Evolutionary conservation across 2,113 vertebrate genomes (phyloP), one percentile per base, ranked within the genome.

Genomic region (Cranoglanis bouderius): DNA sequence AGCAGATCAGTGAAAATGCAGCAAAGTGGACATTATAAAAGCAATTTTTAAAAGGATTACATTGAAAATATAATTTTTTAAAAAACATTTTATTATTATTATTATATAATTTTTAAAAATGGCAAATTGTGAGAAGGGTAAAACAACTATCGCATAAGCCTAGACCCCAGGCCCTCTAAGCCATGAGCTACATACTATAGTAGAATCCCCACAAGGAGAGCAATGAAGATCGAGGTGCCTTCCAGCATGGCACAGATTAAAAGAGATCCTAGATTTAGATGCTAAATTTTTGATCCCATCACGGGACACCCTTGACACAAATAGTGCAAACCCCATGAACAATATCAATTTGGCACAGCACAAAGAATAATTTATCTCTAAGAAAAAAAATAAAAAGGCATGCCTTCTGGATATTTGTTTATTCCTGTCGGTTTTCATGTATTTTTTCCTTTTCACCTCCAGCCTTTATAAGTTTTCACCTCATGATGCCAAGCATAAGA

Each of bases 241-340:
- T 91, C 88, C 83, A 88, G 32, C 32, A 63, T 57, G 12, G 80
- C 53, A 9, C 83, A 88, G 87, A 91, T 92, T 91, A 91, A 92
- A 92, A 89, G 12, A 12, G 6, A 65, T 77, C 35, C 63, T 67
- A 49, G 29, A 35, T 82, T 82, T 55, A 21, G 51, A 57, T 85
- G 74, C 75, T 89, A 89, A 88, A 91, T 92, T 85, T 92, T 92
- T 92, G 80, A 92, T 92, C 88, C 86, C 84, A 70, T 90, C 89
- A 82, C 84, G 84, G 88, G 35, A 81, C 65, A 70, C 70, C 70
- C 90, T 92, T 91, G 91, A 92, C 90, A 91, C 91, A 90, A 88
- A 90, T 91, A 90, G 83, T 59, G 59, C 91, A 92, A 88, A 88
- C 46, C 63, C 55, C n/a, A 57, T 85, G 88, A 90, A 84, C 81